Percentiles rank a stretch among this genome's conserved stretches.
Conservation (phyloP, 2,113 vertebrate genomes). For the Pluvialis apricaria region DNA sequence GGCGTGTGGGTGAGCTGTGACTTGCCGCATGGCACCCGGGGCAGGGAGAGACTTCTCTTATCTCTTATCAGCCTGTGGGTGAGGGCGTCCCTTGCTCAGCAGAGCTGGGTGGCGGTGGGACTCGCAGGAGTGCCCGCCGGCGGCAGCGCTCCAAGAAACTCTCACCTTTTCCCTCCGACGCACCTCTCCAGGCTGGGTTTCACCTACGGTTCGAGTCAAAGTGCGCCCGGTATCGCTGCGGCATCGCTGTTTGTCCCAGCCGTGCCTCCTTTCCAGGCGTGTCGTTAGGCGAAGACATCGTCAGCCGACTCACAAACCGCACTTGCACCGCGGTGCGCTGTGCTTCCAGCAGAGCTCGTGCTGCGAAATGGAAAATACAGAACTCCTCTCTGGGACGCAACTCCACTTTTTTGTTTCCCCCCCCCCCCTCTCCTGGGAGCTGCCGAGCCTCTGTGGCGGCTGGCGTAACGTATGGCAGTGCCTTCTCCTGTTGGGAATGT, state of each 20-base stretch:
- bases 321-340: rapidly evolving
- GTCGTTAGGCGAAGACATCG: rapidly evolving
- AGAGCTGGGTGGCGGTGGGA: neutral
- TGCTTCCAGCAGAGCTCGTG: neutral
- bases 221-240: neutral
- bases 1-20: neutral
- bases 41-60: neutral
- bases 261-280: neutral
- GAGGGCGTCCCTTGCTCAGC: neutral
- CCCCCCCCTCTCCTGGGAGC: neutral
- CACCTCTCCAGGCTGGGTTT: neutral
- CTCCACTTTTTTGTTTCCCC: neutral
- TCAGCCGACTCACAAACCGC: rapidly evolving
- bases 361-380: neutral
- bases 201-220: neutral
- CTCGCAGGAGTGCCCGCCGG: neutral
- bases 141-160: neutral
- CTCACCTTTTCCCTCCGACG: neutral
- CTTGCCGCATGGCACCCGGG: neutral
- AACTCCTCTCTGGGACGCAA: neutral
- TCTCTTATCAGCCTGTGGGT: neutral
- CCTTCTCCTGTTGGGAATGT: slow-evolving; percentile 26
- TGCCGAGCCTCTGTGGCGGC: rapidly evolving
- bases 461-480: neutral
- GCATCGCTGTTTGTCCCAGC: neutral